phyloP scores from a whole-genome alignment of 1,140 invertebrate species.

The Holcopasites calliopsidis region DNA sequence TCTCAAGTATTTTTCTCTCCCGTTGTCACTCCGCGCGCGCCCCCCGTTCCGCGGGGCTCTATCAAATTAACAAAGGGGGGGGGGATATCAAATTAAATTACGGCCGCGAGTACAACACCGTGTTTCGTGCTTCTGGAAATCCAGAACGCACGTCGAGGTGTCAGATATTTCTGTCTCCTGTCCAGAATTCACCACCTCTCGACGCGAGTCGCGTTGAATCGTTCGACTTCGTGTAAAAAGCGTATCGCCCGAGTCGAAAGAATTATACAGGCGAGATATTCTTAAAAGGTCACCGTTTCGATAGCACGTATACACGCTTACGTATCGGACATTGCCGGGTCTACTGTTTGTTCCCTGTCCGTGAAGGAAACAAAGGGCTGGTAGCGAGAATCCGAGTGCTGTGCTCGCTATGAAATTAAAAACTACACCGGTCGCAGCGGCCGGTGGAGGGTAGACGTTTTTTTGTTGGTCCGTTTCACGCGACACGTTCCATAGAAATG shows the following conservation, averaged over 20 bases:
- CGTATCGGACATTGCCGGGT: not conserved
- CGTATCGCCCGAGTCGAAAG: slow-evolving; percentile 18
- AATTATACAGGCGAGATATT: slow-evolving; percentile 25
- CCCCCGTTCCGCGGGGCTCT: slow-evolving; percentile 36
- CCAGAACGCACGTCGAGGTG: slow-evolving; percentile 45
- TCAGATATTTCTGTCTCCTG: slow-evolving; percentile 59
- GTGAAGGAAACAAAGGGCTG: slow-evolving; percentile 13
- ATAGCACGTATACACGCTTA: not conserved
- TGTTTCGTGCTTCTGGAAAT: slow-evolving; percentile 37
- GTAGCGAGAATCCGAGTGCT: slow-evolving; percentile 14
- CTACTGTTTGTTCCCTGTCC: slow-evolving; percentile 24
- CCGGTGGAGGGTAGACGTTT: not conserved
- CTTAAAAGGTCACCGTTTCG: slow-evolving; percentile 14
- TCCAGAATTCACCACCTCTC: slow-evolving; percentile 33
- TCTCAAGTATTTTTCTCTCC: slow-evolving; percentile 69
- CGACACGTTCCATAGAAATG: slow-evolving; percentile 37
- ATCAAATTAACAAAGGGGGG: slow-evolving; percentile 69
- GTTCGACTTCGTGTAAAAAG: not conserved
- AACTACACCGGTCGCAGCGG: slow-evolving; percentile 36
- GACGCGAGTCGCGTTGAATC: slow-evolving; percentile 35
- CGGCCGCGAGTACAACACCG: slow-evolving; percentile 15
- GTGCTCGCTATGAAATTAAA: slow-evolving; percentile 60
- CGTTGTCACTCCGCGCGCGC: not conserved
- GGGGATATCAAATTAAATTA: slow-evolving; percentile 72
- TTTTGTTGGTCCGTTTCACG: slow-evolving; percentile 28